Conservation (phyloP, 2,888 invertebrate species). For the Panzeria rudis region DNA sequence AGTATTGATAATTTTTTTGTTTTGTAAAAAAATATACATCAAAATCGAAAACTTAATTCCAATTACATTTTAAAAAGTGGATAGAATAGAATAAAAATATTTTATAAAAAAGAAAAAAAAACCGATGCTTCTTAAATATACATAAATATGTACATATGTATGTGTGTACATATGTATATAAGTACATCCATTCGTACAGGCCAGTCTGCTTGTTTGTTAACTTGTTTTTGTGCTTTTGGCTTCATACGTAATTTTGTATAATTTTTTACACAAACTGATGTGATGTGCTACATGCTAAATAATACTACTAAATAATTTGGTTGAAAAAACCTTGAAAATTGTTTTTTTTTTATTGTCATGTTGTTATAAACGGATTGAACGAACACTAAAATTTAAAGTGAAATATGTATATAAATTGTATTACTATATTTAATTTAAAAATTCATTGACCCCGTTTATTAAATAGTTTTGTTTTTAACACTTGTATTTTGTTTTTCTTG, state of each 20-base stretch:
- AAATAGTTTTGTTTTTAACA: constrained; percentile 38
- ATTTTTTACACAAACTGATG: constrained; percentile 21
- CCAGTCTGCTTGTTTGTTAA: constrained; percentile 27
- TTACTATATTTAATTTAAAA: constrained; percentile 22
- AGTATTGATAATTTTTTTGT: constrained; percentile 53
- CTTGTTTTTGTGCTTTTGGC: constrained; percentile 14
- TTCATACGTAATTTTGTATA: constrained; percentile 25
- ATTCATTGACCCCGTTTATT: constrained; percentile 49
- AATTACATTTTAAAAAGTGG: constrained; percentile 14
- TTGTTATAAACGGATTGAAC: constrained; percentile 38
- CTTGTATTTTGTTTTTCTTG: constrained; percentile 31
- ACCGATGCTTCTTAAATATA: background rate
- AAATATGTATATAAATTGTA: constrained; percentile 28
- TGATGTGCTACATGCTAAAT: constrained; percentile 47
- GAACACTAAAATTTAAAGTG: constrained; percentile 25
- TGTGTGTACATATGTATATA: background rate
- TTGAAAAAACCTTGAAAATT: constrained; percentile 60
- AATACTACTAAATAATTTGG: constrained; percentile 28
- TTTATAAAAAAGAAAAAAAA: constrained; percentile 5
- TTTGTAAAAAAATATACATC: constrained; percentile 26
- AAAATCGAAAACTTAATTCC: constrained; percentile 45
- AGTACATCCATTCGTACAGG: background rate
- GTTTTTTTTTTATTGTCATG: constrained; percentile 31
- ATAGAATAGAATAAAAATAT: constrained; percentile 12
- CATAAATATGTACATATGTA: background rate